Base-by-base conservation (phyloP, 37 sponge, comb jelly and placozoan genomes). In the Axinella damicornis region DNA sequence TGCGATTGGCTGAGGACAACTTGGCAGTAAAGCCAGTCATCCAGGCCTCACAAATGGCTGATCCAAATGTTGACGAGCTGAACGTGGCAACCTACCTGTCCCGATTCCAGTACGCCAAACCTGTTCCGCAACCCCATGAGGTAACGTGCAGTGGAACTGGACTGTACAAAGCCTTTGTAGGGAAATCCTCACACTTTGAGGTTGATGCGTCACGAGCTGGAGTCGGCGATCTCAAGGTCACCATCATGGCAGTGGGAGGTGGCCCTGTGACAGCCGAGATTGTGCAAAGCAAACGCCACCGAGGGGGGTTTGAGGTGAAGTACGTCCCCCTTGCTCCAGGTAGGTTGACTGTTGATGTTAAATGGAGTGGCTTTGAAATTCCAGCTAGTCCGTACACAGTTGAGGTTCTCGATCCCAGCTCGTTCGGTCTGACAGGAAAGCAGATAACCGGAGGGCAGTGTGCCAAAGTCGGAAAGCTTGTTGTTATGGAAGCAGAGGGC, bases 61-160 rank as follows among this genome's bases (percentile, higher is more conserved):
- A 96, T 40, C 96, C 96, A 0, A 65, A 80, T 16, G 91, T 93
- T 18, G 96, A 96, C 81, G 93, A 96, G 76, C 73, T 96, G 30
- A 85, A 83, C 34, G 81, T 93, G 21, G 84, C 74, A 53, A 90
- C 91, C 0, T 96, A 90, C 69, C 69, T 96, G 18, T 86, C 88
- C 22, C 80, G 92, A n/a, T 85, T 93, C 52, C 65, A 81, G 63
- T 68, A 88, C 58, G 91, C 96, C 5, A 93, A 83, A 66, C 57
- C 84, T 0, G 14, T 80, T 19, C 78, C 83, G 0, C 78, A 87
- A 2, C 85, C 92, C 5, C 30, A 66, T 16, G 67, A 35, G 24
- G 57, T 90, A 12, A 25, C 74, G 0, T 88, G 89, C 77, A 81
- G 22, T 52, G 93, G 93, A 24, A 38, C 78, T 1, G 93, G 93